Base-by-base conservation (phyloP, 2,113 vertebrate species). In the Tachuris rubrigastra region DNA sequence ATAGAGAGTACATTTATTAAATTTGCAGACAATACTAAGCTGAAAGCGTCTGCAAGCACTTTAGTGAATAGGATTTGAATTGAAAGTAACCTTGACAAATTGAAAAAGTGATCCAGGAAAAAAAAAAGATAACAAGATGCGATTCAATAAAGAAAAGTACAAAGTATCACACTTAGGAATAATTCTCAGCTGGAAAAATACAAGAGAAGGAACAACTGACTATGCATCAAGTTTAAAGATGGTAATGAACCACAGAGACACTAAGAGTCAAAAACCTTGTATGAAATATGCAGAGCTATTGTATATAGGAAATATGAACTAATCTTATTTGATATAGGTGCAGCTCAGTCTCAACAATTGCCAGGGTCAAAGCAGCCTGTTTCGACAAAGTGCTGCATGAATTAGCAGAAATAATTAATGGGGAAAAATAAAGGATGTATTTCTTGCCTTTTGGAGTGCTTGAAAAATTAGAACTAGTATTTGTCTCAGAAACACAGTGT, bases 1-100 rank as follows among this genome's bases (percentile, higher is more conserved):
- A 96, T 92, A 96, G 90, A 82, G 52, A 85, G 81, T 47, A 91
- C 42, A 49, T 62, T 96, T 94, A 97, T 94, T 93, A 90, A 93
- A 96, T 95, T 94, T 96, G 67, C 82, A 87, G 90, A 89, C 85
- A 85, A 87, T 85, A 89, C 74, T 77, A 91, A 79, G 78, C 90
- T 87, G 74, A 97, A 96, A 95, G 93, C 78, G 3, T 95, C 95
- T 95, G 85, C 85, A 90, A 95, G 81, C 95, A 95, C 92, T 95
- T 94, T 82, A 94, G 78, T 87, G 92, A 93, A 96, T 89, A 90
- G 67, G 74, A 91, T 95, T 93, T 96, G 74, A 91, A 95, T 72
- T 90, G 82, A 91, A 90, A 96, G 71, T 93, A 93, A 94, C 90
- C 74, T 82, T 94, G 94, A 95, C 74, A 94, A 93, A 96, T 94